A percentile compares a stretch with the other conserved stretches of the same genome.
Conservation (phyloP, 2,113 vertebrate species). For the Dasypus novemcinctus region DNA sequence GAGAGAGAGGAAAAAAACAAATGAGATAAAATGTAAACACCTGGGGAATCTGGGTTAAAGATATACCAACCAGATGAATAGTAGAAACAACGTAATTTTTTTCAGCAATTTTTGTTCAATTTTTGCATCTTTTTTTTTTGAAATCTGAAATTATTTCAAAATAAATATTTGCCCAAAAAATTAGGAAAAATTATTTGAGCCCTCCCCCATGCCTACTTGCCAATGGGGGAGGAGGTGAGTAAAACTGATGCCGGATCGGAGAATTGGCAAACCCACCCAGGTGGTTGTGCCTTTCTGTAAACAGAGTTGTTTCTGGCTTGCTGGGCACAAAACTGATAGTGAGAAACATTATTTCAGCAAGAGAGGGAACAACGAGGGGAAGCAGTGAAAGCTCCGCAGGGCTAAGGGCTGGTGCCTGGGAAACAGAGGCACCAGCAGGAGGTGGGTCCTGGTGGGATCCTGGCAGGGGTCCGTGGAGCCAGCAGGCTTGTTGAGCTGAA, state of each 20-base stretch:
- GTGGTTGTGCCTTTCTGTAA: not conserved
- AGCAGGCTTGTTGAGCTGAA: not conserved
- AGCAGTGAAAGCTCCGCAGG: constrained; percentile 5
- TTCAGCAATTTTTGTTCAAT: no score
- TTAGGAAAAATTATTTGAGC: not conserved
- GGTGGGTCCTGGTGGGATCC: not conserved
- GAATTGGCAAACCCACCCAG: rapidly evolving
- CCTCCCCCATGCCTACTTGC: not conserved
- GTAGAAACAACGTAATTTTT: no score
- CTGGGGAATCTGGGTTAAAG: not conserved
- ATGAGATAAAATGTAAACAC: not conserved
- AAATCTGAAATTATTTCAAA: constrained; percentile 28
- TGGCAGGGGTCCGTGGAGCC: not conserved
- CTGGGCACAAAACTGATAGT: not conserved
- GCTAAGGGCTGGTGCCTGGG: not conserved
- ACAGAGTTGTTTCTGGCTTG: not conserved
- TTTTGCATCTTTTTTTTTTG: not conserved
- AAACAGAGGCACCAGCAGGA: not conserved
- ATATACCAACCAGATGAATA: no score
- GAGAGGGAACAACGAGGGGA: not conserved
- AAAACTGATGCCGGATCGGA: not conserved
- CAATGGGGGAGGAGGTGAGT: rapidly evolving
- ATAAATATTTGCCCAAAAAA: not conserved
- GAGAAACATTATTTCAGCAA: not conserved
- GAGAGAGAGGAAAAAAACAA: not conserved